Conservation (phyloP, 1,140 invertebrate species). For the Drosophila subpulchrella region DNA sequence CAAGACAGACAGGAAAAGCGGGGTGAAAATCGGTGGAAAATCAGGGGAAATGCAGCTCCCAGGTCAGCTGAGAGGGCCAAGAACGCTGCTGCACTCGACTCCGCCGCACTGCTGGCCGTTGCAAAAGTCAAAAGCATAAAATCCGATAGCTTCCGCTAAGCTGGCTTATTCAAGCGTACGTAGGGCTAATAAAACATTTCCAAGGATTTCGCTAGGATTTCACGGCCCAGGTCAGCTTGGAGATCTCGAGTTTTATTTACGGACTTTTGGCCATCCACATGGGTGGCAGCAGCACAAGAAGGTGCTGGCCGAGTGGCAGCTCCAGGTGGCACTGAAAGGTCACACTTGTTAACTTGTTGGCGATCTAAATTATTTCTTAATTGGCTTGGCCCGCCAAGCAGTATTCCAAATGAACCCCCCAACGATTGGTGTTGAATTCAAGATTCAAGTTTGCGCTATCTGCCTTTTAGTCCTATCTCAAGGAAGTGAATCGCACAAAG, state of each 20-base stretch:
- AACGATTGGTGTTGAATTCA: constrained; percentile 38
- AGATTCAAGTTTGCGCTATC: constrained; percentile 55
- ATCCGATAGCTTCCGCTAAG: constrained; percentile 83
- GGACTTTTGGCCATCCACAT: constrained; percentile 47
- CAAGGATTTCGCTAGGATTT: constrained; percentile 78
- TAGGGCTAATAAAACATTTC: constrained; percentile 83
- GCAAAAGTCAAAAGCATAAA: constrained; percentile 82
- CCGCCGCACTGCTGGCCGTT: constrained; percentile 10
- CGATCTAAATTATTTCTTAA: constrained; percentile 73
- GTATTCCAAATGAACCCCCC: constrained; percentile 43
- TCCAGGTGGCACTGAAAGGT: constrained; percentile 42
- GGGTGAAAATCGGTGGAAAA: background rate
- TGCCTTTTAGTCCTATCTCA: constrained; percentile 52
- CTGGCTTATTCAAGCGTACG: constrained; percentile 82
- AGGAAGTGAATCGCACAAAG: constrained; percentile 53
- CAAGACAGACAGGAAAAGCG: constrained; percentile 38
- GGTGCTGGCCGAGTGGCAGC: constrained; percentile 11
- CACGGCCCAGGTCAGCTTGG: constrained; percentile 48
- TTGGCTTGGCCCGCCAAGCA: constrained; percentile 39
- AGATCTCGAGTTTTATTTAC: constrained; percentile 54
- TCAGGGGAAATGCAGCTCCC: constrained; percentile 50
- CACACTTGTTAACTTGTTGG: constrained; percentile 64
- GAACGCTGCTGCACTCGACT: constrained; percentile 27
- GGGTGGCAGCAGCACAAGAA: constrained; percentile 9
- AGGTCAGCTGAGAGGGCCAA: constrained; percentile 29